Conservation (phyloP, 2,888 invertebrate species). For the Ichneumoninae sp. region DNA sequence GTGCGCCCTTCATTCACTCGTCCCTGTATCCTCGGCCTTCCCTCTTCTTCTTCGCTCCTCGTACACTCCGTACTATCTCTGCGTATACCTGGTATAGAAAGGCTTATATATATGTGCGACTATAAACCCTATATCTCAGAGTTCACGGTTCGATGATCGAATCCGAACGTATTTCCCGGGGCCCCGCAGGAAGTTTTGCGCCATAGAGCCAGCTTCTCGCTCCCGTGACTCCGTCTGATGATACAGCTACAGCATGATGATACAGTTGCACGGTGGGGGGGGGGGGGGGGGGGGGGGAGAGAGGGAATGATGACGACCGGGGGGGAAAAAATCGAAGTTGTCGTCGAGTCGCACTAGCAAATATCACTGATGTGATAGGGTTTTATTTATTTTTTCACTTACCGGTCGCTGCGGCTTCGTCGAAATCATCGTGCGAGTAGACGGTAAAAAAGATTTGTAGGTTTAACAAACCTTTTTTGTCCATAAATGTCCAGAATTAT, state of each 20-base stretch:
- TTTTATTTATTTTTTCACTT: not conserved
- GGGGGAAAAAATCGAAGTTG: not conserved
- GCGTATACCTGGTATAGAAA: not conserved
- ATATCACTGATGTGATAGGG: not conserved
- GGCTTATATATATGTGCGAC: conserved; percentile 25
- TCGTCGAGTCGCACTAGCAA: not conserved
- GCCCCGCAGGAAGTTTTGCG: conserved; percentile 50
- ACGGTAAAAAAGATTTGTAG: too few relatives aligned
- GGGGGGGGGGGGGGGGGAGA: not conserved
- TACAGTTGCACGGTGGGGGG: not conserved
- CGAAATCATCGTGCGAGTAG: not conserved
- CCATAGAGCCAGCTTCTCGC: conserved; percentile 26
- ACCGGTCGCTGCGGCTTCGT: not conserved
- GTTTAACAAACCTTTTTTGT: too few relatives aligned
- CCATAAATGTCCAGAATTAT: too few relatives aligned
- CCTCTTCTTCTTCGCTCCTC: not conserved
- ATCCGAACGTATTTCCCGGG: conserved; percentile 54
- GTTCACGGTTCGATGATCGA: conserved; percentile 54
- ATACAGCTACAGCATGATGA: not conserved
- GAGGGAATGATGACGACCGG: too few relatives aligned
- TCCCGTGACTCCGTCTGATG: not conserved
- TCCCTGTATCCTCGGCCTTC: not conserved
- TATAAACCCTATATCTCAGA: conserved; percentile 51
- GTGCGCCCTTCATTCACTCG: conserved; percentile 3
- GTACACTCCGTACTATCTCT: not conserved